Percentiles rank a stretch among this genome's conserved stretches.
Evolutionary conservation across 35 echinoderm and acorn worm genomes (phyloP).

Genomic region (Hemicentrotus pulcherrimus): DNA sequence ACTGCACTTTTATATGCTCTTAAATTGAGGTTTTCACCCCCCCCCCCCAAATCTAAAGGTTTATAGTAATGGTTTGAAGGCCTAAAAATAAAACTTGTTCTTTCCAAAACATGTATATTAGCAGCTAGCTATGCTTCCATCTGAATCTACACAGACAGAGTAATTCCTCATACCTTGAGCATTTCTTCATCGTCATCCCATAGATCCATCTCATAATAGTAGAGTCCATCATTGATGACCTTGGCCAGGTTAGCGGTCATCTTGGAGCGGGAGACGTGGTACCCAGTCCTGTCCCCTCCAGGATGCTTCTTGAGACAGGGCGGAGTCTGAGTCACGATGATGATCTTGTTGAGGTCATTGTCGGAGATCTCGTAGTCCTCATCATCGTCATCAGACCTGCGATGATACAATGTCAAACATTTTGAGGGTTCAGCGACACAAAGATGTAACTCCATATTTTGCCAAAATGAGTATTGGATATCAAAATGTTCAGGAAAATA

Average conservation of each 20-base stretch:
- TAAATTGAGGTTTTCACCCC: no score
- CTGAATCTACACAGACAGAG: no score
- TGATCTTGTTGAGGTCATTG: constrained; percentile 97
- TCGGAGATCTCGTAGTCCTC: constrained; percentile 94
- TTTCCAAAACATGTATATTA: no score
- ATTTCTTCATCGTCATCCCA: constrained; percentile 66
- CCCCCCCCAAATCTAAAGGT: no score
- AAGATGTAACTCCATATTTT: no score
- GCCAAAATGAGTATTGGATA: no score
- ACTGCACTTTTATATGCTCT: no score
- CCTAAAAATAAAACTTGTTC: no score
- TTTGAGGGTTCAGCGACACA: no score
- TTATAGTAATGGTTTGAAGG: no score
- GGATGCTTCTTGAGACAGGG: constrained; percentile 95
- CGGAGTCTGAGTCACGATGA: constrained; percentile 97
- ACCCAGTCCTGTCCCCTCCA: constrained; percentile 86
- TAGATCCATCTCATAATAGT: constrained; percentile 95
- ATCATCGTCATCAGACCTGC: constrained; percentile 87
- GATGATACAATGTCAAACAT: not conserved
- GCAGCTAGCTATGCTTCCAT: no score
- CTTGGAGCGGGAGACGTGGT: constrained; percentile 85
- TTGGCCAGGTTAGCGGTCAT: constrained; percentile 88
- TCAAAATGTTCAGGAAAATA: no score
- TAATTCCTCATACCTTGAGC: not conserved
- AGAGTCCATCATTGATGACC: constrained; percentile 93